phyloP scores from a whole-genome alignment of 1,140 invertebrate species.

The Diprion similis region DNA sequence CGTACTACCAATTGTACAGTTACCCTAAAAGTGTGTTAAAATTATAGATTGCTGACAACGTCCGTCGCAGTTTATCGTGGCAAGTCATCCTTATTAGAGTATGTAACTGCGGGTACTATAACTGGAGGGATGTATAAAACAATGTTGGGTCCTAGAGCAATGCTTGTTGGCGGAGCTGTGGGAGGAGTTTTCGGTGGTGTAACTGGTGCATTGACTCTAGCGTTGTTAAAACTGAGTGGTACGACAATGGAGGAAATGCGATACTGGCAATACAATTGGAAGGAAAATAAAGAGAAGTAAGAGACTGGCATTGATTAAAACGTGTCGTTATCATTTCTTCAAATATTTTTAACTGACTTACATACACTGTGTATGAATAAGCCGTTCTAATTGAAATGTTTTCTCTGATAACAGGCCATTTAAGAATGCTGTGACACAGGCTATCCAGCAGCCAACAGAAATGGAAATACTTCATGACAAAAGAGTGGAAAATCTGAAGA shows the following conservation, averaged over 20 bases:
- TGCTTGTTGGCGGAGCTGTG: slow-evolving; percentile 67
- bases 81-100: slow-evolving; percentile 71
- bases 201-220: slow-evolving; percentile 56
- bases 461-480: neutral
- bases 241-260: slow-evolving; percentile 63
- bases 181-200: slow-evolving; percentile 63
- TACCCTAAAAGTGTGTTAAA: slow-evolving; percentile 16
- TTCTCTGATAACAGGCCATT: neutral
- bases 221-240: slow-evolving; percentile 61
- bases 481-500: neutral
- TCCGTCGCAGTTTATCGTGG: slow-evolving; percentile 70
- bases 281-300: slow-evolving; percentile 44
- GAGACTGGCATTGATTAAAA: slow-evolving; percentile 18
- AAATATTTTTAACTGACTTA: too few relatives aligned
- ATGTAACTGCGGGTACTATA: slow-evolving; percentile 66
- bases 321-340: too few relatives aligned
- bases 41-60: slow-evolving; percentile 66
- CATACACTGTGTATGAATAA: slow-evolving; percentile 8
- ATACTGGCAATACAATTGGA: slow-evolving; percentile 62
- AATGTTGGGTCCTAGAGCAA: slow-evolving; percentile 68
- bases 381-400: slow-evolving; percentile 1
- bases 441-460: neutral
- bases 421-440: neutral
- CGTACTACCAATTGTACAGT: slow-evolving; percentile 15
- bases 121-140: slow-evolving; percentile 71